Conservation (phyloP, 1,140 invertebrate genomes). For the Pseudomyrmex concolor region DNA sequence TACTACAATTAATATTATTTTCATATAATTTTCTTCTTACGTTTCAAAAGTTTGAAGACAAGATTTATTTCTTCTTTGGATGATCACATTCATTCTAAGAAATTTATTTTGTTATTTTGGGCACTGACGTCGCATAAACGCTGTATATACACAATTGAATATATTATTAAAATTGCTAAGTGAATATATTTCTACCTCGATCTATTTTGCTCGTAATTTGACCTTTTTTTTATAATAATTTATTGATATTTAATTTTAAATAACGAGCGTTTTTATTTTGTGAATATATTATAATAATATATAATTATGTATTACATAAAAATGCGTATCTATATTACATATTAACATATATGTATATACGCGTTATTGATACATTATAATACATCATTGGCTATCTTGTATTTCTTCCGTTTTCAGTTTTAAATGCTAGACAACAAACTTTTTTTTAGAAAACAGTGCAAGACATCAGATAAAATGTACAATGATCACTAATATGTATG, state of each 20-base stretch:
- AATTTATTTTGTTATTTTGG: conserved; percentile 31
- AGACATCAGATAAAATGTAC: conserved; percentile 46
- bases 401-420: background rate
- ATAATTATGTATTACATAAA: background rate
- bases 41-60: background rate
- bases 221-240: too few species aligned
- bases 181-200: too few species aligned
- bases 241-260: too few species aligned
- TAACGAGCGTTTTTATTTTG: too few species aligned
- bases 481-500: conserved; percentile 38
- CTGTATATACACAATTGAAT: background rate
- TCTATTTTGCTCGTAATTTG: too few species aligned
- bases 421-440: conserved; percentile 54
- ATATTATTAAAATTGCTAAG: too few species aligned
- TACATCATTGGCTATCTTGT: conserved; percentile 29
- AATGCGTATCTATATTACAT: conserved; percentile 39
- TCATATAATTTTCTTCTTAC: background rate
- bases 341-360: conserved; percentile 44
- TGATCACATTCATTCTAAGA: background rate
- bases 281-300: too few species aligned
- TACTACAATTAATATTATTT: background rate
- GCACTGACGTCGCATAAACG: background rate
- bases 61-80: conserved; percentile 16
- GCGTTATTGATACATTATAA: conserved; percentile 33
- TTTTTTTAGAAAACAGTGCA: conserved; percentile 56